Base-by-base conservation (phyloP, 2,888 invertebrate genomes). In the Catocala fraxini region DNA sequence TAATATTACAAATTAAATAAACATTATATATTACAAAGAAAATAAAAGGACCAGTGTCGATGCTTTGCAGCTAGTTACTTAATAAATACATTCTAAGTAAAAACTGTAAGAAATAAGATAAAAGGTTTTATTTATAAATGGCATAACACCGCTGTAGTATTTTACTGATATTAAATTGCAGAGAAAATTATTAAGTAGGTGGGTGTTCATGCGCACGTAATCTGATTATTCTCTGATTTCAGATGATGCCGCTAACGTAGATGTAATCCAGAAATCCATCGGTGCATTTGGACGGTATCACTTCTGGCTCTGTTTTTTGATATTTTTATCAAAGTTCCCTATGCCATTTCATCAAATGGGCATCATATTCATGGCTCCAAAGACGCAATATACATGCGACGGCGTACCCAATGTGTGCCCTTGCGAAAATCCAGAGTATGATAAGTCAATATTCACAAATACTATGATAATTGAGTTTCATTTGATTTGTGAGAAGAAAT, bases 381-480 rank as follows among this genome's bases (percentile, higher is more conserved):
- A 80, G 13, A 67, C 81, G 2, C 65, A 67, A 0, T 87, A 76
- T 66, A 68, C 60, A 39, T 89, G 90, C 68, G 11, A 59, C 34
- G 57, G 55, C n/a, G 25, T 0, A 5, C 1, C 1, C 0, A 48
- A 64, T 45, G 11, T 83, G 3, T 96, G 96, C 75, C 93, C 95
- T 1, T 97, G 96, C 77, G 74, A 87, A 0, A 81, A 91, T 59
- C 94, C 95, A 61, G 84, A 92, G 11, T 97, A 95, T 79, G 95
- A 97, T 80, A 95, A 92, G 56, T 95, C 94, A 48, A 81, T 95
- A 57, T 97, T 97, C 79, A 86, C 94, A 5, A 95, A 95, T 70
- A 97, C 96, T 0, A 96, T 97, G 35, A 91, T 95, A 52, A 96
- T 95, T 34, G 95, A 97, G 94, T 97, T 96, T 96, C 92, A 96